These are phyloP conservation scores for Nymphalis polychloros DNA, from an alignment of 2,888 invertebrate genomes.

Conservation along the genomic window DNA sequence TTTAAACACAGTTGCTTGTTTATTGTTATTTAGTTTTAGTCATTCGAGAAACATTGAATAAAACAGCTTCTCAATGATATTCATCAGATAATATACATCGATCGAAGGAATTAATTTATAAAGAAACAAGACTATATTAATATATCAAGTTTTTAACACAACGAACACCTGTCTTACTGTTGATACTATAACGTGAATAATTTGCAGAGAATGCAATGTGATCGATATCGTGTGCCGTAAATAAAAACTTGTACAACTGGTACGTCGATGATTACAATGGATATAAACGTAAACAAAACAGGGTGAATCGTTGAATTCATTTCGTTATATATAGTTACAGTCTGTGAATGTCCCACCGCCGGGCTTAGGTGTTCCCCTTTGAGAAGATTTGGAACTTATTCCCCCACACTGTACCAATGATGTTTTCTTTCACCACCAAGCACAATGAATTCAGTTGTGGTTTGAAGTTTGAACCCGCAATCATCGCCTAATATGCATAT, in stretches of 20 bases:
- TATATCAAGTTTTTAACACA: slow-evolving; percentile 1
- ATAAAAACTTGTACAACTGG: slow-evolving; percentile 16
- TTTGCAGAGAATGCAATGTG: slow-evolving; percentile 25
- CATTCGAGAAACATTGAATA: neutral
- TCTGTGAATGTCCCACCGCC: no score
- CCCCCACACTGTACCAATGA: no score
- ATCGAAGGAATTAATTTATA: no score
- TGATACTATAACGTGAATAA: slow-evolving; percentile 22
- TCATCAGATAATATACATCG: neutral
- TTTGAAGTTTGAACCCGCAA: no score
- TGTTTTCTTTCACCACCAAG: no score
- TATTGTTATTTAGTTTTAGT: no score
- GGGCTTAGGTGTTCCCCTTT: no score
- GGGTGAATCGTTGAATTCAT: neutral
- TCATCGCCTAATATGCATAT: no score
- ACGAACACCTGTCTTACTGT: slow-evolving; percentile 15
- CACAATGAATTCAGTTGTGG: no score
- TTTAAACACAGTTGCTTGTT: no score
- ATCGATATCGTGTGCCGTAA: slow-evolving; percentile 29
- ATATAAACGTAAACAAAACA: slow-evolving; percentile 13
- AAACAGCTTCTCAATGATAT: neutral
- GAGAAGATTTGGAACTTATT: no score
- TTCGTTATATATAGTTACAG: neutral
- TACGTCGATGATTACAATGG: slow-evolving; percentile 15
- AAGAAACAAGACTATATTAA: neutral